Percentiles rank a stretch among this genome's conserved stretches.
Evolutionary conservation across 2,113 vertebrate genomes (phyloP).

Genomic region (Calidris pugnax): DNA sequence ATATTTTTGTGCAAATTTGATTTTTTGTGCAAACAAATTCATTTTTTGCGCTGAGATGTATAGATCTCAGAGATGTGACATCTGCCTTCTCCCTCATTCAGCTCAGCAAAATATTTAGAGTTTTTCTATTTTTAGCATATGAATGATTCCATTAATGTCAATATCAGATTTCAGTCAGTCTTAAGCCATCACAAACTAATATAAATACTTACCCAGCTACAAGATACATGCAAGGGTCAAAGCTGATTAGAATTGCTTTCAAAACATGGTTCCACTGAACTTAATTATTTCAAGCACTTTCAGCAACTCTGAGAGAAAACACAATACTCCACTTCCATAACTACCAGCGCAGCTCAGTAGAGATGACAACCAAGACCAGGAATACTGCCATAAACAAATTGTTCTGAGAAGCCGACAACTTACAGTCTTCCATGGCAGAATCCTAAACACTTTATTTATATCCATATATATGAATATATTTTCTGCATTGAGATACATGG

Average conservation of each 20-base stretch:
- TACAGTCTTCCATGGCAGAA: background rate
- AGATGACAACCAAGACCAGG: background rate
- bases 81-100: background rate
- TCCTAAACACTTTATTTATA: background rate
- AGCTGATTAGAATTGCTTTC: background rate
- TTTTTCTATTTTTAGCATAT: background rate
- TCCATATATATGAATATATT: background rate
- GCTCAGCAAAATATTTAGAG: background rate
- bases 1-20: background rate
- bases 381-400: background rate
- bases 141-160: background rate
- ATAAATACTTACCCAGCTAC: background rate
- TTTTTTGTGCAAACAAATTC: background rate
- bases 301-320: background rate
- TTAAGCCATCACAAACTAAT: background rate
- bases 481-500: background rate
- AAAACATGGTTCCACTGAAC: background rate
- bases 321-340: background rate
- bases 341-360: background rate
- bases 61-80: accelerated
- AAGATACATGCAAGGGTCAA: background rate
- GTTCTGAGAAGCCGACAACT: background rate
- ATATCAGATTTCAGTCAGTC: background rate
- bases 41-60: background rate
- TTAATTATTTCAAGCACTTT: background rate